A percentile compares a stretch with the other conserved stretches of the same genome.
These are phyloP conservation scores for Cassiopea andromeda DNA, from an alignment of 30 jellyfish, hydroid and myxozoan genomes.

Conservation along the genomic window DNA sequence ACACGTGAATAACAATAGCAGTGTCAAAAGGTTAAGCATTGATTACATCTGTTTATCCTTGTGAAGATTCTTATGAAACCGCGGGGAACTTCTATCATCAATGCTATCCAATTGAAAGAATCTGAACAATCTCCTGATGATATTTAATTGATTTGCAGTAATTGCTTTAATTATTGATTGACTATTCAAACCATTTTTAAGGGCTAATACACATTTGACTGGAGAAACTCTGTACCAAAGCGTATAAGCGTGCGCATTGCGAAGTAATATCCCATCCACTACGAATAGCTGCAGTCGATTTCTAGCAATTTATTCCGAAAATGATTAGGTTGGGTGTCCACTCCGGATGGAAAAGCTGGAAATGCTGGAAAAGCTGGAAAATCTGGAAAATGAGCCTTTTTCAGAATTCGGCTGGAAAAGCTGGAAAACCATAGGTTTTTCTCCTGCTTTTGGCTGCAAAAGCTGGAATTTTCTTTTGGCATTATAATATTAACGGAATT, in stretches of 20 bases:
- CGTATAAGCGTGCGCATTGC: not conserved
- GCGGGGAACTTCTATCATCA: not conserved
- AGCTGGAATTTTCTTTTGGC: too few species aligned
- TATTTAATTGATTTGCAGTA: constrained; percentile 20
- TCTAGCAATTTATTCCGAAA: too few species aligned
- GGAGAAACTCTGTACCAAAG: not conserved
- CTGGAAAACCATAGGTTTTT: too few species aligned
- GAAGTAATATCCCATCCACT: not conserved
- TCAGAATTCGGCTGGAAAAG: too few species aligned
- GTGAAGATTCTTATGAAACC: constrained; percentile 11
- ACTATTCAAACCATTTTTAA: not conserved
- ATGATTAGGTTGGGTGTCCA: too few species aligned
- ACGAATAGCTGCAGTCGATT: too few species aligned
- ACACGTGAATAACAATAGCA: not conserved
- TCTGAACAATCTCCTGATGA: constrained; percentile 2
- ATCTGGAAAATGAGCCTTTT: too few species aligned
- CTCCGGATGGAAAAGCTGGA: too few species aligned
- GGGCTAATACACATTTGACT: not conserved
- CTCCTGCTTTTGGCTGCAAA: too few species aligned
- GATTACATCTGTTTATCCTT: constrained; percentile 22
- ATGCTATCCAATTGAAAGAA: constrained; percentile 16
- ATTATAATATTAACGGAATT: too few species aligned
- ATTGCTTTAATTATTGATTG: constrained; percentile 3
- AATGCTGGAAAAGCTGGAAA: too few species aligned
- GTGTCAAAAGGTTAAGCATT: constrained; percentile 20